Percentiles rank a stretch among this genome's conserved stretches.
phyloP scores from a whole-genome alignment of 1,140 invertebrate species.

The Drosophila rufa region DNA sequence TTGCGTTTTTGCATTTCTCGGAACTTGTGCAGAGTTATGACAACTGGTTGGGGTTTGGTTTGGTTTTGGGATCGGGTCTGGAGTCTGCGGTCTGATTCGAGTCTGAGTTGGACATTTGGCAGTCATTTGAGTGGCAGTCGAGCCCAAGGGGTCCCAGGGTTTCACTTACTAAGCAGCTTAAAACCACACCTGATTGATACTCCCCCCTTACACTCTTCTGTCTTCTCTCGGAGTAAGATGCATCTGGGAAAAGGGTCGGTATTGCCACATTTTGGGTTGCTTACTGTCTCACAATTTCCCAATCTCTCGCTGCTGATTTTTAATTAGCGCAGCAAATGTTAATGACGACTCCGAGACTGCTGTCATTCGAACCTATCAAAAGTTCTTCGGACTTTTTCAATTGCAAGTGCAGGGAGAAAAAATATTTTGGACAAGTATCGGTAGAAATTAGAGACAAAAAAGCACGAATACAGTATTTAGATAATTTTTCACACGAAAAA shows the following conservation, averaged over 20 bases:
- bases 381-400: conserved; percentile 20
- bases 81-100: background rate
- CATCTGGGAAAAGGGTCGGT: conserved; percentile 31
- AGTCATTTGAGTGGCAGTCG: conserved; percentile 51
- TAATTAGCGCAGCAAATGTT: conserved; percentile 68
- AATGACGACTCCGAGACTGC: conserved; percentile 33
- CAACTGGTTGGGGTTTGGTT: conserved; percentile 50
- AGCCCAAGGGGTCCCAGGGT: conserved; percentile 60
- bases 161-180: conserved; percentile 80
- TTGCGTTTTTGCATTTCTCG: conserved; percentile 67
- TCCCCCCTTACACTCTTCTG: conserved; percentile 17
- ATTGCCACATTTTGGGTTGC: conserved; percentile 11
- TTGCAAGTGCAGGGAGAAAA: conserved; percentile 18
- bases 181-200: conserved; percentile 69
- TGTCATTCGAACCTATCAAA: conserved; percentile 43
- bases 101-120: conserved; percentile 31
- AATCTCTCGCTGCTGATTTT: conserved; percentile 38
- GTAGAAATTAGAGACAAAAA: background rate
- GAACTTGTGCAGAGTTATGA: conserved; percentile 69
- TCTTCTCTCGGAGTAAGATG: background rate
- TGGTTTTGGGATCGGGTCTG: background rate
- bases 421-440: rapidly evolving
- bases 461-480: too few species aligned
- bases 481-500: background rate
- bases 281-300: conserved; percentile 19